These are phyloP conservation scores for Pseudoatta argentina DNA, from an alignment of 1,140 invertebrate genomes.

Conservation along the genomic window DNA sequence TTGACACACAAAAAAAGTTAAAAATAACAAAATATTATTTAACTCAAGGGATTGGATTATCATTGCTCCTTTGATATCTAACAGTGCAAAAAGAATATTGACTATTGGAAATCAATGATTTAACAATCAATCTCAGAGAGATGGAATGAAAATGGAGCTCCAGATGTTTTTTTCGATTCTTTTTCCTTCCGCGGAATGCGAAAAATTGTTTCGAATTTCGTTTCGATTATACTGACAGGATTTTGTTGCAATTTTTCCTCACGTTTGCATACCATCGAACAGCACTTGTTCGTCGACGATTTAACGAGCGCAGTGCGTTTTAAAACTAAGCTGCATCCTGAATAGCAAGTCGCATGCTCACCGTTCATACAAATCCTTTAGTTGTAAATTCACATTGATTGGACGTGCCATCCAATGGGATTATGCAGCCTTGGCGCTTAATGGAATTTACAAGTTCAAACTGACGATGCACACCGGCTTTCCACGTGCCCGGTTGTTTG, in stretches of 20 bases:
- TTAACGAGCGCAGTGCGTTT: slow-evolving; percentile 44
- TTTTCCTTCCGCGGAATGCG: not conserved
- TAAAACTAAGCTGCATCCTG: slow-evolving; percentile 39
- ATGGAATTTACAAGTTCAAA: slow-evolving; percentile 73
- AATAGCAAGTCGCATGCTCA: slow-evolving; percentile 58
- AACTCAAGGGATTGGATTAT: too few species aligned
- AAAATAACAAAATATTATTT: too few species aligned
- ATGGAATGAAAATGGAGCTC: not conserved
- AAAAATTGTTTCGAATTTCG: slow-evolving; percentile 25
- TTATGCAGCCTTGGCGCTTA: slow-evolving; percentile 61
- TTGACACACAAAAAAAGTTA: too few species aligned
- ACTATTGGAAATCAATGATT: slow-evolving; percentile 16
- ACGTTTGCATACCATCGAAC: slow-evolving; percentile 50
- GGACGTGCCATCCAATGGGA: slow-evolving; percentile 50
- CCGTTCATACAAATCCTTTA: slow-evolving; percentile 61
- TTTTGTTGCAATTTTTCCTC: slow-evolving; percentile 62
- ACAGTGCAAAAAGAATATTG: not conserved
- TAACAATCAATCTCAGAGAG: not conserved
- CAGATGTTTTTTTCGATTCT: not conserved
- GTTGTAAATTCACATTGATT: slow-evolving; percentile 69
- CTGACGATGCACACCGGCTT: not conserved
- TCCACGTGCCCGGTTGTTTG: slow-evolving; percentile 15
- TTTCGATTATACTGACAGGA: not conserved
- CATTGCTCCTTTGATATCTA: too few species aligned
- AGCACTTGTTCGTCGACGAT: slow-evolving; percentile 11